A percentile compares a stretch with the other conserved stretches of the same genome.
These are phyloP conservation scores for Zelleria hepariella DNA, from an alignment of 2,888 invertebrate species.

Conservation along the genomic window DNA sequence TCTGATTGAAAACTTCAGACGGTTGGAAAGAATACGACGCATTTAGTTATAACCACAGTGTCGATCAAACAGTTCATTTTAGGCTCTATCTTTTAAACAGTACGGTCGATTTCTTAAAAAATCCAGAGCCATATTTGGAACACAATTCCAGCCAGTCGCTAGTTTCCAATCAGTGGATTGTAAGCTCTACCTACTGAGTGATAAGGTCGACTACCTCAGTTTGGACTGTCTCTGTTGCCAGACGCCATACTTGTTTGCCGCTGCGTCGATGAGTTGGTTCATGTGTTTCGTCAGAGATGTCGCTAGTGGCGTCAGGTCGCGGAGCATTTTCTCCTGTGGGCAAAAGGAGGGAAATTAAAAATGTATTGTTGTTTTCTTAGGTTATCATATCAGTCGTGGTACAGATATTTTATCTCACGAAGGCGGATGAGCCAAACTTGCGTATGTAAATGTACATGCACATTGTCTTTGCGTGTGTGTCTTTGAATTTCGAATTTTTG, in stretches of 20 bases:
- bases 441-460: no score
- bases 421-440: no score
- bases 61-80: neutral
- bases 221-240: constrained; percentile 84
- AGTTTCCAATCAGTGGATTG: neutral
- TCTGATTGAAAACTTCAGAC: no score
- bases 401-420: no score
- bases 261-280: constrained; percentile 88
- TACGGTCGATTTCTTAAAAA: neutral
- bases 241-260: constrained; percentile 86
- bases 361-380: no score
- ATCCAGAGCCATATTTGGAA: neutral
- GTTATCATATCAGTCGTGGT: no score
- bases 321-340: constrained; percentile 82
- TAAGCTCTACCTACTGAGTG: neutral
- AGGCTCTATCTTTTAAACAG: neutral
- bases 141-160: neutral
- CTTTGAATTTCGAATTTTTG: no score
- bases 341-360: constrained; percentile 1
- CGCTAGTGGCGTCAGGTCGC: constrained; percentile 85
- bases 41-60: no score
- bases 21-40: no score
- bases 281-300: constrained; percentile 87
- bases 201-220: constrained; percentile 47
- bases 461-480: no score